Conservation (phyloP, 1,140 invertebrate species). For the Liolophura sinensis region DNA sequence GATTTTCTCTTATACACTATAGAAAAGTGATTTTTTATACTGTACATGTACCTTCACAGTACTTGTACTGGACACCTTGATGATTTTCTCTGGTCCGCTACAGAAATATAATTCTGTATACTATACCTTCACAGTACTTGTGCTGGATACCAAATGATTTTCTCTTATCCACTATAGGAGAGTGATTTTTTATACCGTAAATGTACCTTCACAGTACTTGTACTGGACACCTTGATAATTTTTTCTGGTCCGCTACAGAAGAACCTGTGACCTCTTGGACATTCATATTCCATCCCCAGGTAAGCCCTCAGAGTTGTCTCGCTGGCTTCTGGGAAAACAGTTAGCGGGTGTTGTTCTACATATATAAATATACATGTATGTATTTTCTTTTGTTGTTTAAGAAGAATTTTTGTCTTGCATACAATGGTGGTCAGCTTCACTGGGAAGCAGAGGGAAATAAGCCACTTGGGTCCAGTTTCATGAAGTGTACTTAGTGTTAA, state of each 20-base stretch:
- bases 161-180: no score
- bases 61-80: constrained; percentile 75
- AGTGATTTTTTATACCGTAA: neutral
- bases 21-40: no score
- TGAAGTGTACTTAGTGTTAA: no score
- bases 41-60: constrained; percentile 67
- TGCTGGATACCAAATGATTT: no score
- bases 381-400: no score
- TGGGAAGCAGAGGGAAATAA: no score
- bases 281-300: constrained; percentile 96
- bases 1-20: neutral
- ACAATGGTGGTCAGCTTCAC: no score
- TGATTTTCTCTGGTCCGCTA: constrained; percentile 81
- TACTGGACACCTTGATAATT: constrained; percentile 76
- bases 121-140: neutral
- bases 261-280: constrained; percentile 91
- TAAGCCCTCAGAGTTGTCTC: constrained; percentile 90
- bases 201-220: constrained; percentile 71
- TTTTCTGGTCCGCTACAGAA: constrained; percentile 89
- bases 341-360: neutral
- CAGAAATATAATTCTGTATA: constrained; percentile 67
- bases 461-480: no score
- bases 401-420: no score
- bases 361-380: no score
- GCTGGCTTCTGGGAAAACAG: constrained; percentile 49